Evolutionary conservation across 2,113 vertebrate genomes (phyloP).

Genomic region (Casuarius casuarius): DNA sequence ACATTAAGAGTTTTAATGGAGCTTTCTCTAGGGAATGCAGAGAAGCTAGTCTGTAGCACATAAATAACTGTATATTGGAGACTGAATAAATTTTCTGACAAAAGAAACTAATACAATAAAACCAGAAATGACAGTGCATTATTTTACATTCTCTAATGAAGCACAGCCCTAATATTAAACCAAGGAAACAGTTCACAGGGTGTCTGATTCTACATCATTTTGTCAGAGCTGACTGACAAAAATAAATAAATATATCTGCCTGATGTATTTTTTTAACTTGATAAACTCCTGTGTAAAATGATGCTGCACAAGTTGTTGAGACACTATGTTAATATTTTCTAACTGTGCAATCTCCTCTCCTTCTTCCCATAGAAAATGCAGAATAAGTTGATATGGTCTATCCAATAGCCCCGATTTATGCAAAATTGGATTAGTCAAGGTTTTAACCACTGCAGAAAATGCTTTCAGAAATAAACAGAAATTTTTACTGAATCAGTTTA

Average conservation of each 20-base stretch:
- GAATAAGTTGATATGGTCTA: background rate
- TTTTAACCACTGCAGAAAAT: background rate
- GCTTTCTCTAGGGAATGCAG: constrained; percentile 67
- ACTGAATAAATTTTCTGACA: constrained; percentile 68
- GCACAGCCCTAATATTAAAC: background rate
- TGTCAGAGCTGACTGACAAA: constrained; percentile 28
- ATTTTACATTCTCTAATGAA: constrained; percentile 67
- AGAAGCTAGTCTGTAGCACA: constrained; percentile 52
- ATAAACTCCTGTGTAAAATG: background rate
- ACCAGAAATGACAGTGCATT: constrained; percentile 65
- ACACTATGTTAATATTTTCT: background rate
- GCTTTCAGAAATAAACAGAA: background rate
- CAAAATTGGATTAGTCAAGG: constrained; percentile 7
- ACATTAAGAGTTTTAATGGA: constrained; percentile 78
- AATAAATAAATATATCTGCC: background rate
- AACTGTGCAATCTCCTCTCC: background rate
- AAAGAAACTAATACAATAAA: constrained; percentile 57
- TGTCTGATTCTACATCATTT: background rate
- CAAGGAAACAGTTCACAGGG: constrained; percentile 19
- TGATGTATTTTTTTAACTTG: background rate
- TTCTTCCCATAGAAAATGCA: background rate
- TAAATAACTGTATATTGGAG: constrained; percentile 70
- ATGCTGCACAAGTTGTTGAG: background rate
- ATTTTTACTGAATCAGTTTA: background rate
- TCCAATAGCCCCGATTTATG: background rate